A percentile compares a stretch with the other conserved stretches of the same genome.
Evolutionary conservation across 1,140 invertebrate genomes (phyloP).

Genomic region (Drosophila pseudoobscura): DNA sequence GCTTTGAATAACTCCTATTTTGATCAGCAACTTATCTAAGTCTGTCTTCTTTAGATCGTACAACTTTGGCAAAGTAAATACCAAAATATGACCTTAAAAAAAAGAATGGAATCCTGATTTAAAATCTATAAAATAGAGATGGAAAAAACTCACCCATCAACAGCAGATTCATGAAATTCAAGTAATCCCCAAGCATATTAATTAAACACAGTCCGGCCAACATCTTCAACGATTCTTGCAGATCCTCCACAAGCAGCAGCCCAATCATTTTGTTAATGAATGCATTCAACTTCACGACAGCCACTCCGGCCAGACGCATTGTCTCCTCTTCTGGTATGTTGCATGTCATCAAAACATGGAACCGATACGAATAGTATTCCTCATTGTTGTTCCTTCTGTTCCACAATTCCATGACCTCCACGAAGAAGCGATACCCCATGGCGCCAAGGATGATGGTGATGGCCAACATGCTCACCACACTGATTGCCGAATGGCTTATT

Average conservation of each 20-base stretch:
- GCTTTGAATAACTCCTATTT: not conserved
- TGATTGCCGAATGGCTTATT: conserved; percentile 55
- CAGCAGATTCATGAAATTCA: conserved; percentile 53
- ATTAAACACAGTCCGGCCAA: conserved; percentile 33
- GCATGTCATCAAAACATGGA: conserved; percentile 22
- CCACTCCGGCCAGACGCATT: conserved; percentile 27
- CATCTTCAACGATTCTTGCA: conserved; percentile 50
- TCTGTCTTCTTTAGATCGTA: conserved; percentile 45
- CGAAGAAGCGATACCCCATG: conserved; percentile 33
- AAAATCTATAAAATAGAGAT: not conserved
- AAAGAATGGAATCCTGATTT: no score
- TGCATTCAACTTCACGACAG: conserved; percentile 34
- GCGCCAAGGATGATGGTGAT: conserved; percentile 34
- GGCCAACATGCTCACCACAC: conserved; percentile 54
- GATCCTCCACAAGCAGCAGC: conserved; percentile 50
- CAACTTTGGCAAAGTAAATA: conserved; percentile 62
- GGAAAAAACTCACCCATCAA: conserved; percentile 42
- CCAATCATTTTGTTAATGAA: conserved; percentile 19
- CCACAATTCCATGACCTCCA: conserved; percentile 21
- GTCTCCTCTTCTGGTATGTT: conserved; percentile 46
- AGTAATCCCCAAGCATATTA: conserved; percentile 57
- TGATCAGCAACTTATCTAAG: conserved; percentile 34
- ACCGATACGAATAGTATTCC: conserved; percentile 18
- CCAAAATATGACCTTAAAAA: conserved; percentile 27
- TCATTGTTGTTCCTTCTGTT: conserved; percentile 2